A percentile compares a stretch with the other conserved stretches of the same genome.
These are phyloP conservation scores for Eupeodes latifasciatus DNA, from an alignment of 2,888 invertebrate genomes.

Conservation along the genomic window DNA sequence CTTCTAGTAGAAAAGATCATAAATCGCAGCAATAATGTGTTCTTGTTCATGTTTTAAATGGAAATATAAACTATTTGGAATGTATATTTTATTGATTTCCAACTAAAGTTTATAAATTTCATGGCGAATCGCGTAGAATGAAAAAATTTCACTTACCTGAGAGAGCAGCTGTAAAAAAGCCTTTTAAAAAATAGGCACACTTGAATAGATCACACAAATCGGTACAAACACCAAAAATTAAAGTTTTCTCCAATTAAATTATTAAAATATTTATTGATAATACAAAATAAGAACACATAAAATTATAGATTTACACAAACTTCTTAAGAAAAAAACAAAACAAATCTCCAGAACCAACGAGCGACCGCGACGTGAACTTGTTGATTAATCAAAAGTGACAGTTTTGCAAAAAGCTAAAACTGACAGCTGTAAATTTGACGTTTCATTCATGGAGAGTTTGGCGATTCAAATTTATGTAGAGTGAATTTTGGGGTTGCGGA, in stretches of 20 bases:
- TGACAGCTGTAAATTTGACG: conserved; percentile 52
- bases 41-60: not conserved
- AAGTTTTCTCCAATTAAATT: not conserved
- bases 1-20: not conserved
- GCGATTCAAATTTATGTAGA: not conserved
- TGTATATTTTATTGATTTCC: not conserved
- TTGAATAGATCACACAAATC: conserved; percentile 16
- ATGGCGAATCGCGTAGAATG: conserved; percentile 7
- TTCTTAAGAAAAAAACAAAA: conserved; percentile 62
- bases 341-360: conserved; percentile 39
- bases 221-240: not conserved
- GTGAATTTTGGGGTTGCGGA: not conserved
- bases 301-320: conserved; percentile 44
- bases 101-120: not conserved
- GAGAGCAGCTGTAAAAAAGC: conserved; percentile 35
- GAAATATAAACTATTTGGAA: not conserved
- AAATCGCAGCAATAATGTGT: not conserved
- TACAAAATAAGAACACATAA: conserved; percentile 15
- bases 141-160: conserved; percentile 58
- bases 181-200: conserved; percentile 28
- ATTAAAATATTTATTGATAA: not conserved
- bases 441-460: not conserved
- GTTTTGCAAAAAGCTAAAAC: conserved; percentile 15
- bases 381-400: conserved; percentile 74
- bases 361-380: conserved; percentile 66